phyloP scores from a whole-genome alignment of 2,888 invertebrate genomes.

The Thumatha senex region DNA sequence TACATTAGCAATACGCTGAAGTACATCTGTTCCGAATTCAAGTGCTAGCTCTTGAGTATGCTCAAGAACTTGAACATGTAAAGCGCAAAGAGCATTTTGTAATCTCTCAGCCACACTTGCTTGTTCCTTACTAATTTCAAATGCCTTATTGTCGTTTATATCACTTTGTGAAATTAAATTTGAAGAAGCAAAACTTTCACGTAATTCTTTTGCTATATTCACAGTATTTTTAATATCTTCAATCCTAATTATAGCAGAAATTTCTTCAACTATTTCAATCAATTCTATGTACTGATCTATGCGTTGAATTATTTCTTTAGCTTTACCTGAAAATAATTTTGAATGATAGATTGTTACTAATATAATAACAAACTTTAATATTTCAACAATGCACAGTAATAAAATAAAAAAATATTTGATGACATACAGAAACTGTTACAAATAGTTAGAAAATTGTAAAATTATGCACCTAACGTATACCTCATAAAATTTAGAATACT shows the following conservation, averaged over 20 bases:
- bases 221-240: conserved; percentile 56
- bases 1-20: conserved; percentile 50
- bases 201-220: conserved; percentile 56
- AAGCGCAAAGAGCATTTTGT: conserved; percentile 48
- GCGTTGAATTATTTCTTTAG: conserved; percentile 48
- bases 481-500: too few relatives aligned
- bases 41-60: conserved; percentile 47
- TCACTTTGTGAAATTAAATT: conserved; percentile 27
- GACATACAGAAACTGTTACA: too few relatives aligned
- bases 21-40: conserved; percentile 37
- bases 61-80: conserved; percentile 55
- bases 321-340: conserved; percentile 49
- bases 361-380: neutral
- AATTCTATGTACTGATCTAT: conserved; percentile 66
- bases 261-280: conserved; percentile 65
- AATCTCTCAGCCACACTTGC: conserved; percentile 49
- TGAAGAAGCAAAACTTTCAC: conserved; percentile 42
- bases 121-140: conserved; percentile 34
- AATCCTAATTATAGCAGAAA: conserved; percentile 52
- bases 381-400: too few relatives aligned
- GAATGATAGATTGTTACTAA: neutral
- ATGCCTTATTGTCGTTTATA: conserved; percentile 13
- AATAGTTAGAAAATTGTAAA: too few relatives aligned
- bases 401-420: too few relatives aligned
- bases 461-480: too few relatives aligned